phyloP scores from a whole-genome alignment of 2,113 vertebrate genomes.

The Sterna hirundo region DNA sequence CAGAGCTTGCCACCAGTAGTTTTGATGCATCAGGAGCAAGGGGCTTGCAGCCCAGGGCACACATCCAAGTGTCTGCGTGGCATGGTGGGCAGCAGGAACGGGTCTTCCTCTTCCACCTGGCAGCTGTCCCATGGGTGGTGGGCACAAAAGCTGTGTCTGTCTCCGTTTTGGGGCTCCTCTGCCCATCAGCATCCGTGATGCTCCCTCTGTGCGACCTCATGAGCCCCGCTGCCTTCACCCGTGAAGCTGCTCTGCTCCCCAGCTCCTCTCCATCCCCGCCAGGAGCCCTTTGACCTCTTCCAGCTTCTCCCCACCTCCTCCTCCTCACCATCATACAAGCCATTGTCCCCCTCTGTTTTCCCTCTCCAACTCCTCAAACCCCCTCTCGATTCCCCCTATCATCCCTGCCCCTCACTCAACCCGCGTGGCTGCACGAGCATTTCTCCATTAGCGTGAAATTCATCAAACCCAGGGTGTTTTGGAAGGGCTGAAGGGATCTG shows the following conservation, averaged over 20 bases:
- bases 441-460: neutral
- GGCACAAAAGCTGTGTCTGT: neutral
- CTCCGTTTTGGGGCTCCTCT: neutral
- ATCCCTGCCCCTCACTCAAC: neutral
- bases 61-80: fast-evolving
- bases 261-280: neutral
- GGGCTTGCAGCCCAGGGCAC: fast-evolving
- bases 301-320: neutral
- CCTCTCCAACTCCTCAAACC: neutral
- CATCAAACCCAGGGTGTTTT: neutral
- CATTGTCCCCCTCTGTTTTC: neutral
- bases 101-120: neutral
- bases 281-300: fast-evolving
- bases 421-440: neutral
- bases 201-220: neutral
- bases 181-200: neutral
- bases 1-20: neutral
- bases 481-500: slow-evolving; percentile 28
- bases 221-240: fast-evolving
- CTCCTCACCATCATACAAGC: neutral
- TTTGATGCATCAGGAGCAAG: neutral
- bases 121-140: neutral
- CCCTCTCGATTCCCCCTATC: neutral
- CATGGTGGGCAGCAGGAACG: neutral
- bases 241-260: neutral